Evolutionary conservation across 2,113 vertebrate genomes (phyloP).

Genomic region (Pelusios castaneus): DNA sequence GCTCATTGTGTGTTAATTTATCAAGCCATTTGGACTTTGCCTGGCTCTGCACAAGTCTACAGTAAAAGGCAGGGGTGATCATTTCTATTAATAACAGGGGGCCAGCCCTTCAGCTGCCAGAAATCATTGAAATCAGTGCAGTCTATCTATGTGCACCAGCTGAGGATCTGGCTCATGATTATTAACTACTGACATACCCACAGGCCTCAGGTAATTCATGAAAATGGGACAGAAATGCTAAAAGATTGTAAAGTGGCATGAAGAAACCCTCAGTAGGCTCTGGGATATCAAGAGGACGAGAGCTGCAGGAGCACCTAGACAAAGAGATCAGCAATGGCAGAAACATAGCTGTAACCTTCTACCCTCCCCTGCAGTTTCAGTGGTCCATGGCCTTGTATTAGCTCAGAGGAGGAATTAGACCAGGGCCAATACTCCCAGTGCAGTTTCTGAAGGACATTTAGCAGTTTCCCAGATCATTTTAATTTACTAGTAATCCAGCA

Average conservation of each 20-base stretch:
- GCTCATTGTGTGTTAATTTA: not conserved
- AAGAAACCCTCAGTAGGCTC: not conserved
- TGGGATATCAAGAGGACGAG: not conserved
- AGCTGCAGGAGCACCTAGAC: not conserved
- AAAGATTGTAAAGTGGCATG: fast-evolving
- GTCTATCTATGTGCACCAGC: not conserved
- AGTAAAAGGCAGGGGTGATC: not conserved
- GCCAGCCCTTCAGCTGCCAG: not conserved
- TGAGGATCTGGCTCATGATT: not conserved
- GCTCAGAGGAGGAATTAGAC: not conserved
- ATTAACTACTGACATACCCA: not conserved
- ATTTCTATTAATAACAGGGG: fast-evolving
- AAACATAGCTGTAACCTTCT: not conserved
- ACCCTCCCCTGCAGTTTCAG: not conserved
- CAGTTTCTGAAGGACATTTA: not conserved
- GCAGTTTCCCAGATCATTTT: conserved; percentile 1
- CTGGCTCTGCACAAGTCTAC: not conserved
- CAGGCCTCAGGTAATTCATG: not conserved
- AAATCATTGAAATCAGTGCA: not conserved
- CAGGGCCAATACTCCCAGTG: not conserved
- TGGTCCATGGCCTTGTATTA: not conserved
- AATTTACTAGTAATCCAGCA: not conserved
- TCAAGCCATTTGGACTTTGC: not conserved
- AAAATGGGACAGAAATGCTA: not conserved
- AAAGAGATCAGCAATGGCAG: not conserved